Evolutionary conservation across 1,140 invertebrate genomes (phyloP).

Genomic region (Calliphora vicina): DNA sequence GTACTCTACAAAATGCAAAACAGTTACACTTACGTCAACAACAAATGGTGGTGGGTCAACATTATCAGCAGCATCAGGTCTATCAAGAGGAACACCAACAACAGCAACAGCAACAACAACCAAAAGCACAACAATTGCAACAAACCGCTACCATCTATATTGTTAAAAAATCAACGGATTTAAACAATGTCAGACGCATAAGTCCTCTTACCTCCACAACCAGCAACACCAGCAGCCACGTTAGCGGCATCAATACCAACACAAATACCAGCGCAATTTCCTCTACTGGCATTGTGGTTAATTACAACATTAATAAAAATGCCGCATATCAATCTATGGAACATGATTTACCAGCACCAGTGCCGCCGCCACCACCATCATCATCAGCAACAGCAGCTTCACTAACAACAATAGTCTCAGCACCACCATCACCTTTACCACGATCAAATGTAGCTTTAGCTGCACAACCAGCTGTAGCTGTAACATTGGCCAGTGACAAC

Average conservation of each 20-base stretch:
- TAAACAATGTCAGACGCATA: not conserved
- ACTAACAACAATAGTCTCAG: too few species aligned
- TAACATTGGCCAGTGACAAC: constrained; percentile 39
- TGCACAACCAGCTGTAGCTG: constrained; percentile 47
- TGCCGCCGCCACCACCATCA: not conserved
- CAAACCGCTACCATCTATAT: constrained; percentile 26
- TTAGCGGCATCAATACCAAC: not conserved
- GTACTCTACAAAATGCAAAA: constrained; percentile 14
- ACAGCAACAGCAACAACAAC: not conserved
- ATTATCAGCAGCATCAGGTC: not conserved
- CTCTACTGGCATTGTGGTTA: constrained; percentile 12
- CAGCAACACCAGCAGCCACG: not conserved
- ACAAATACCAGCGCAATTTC: not conserved
- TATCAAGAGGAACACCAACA: not conserved
- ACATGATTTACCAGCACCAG: not conserved
- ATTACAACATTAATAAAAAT: constrained; percentile 32
- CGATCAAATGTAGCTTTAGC: constrained; percentile 49
- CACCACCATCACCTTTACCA: constrained; percentile 25
- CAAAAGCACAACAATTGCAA: constrained; percentile 4
- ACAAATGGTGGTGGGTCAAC: not conserved
- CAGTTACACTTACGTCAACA: not conserved
- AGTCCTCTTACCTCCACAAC: not conserved
- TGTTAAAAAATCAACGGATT: constrained; percentile 27
- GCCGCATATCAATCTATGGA: constrained; percentile 25
- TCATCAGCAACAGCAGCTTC: not conserved